Conservation (phyloP, 2,797 vertebrate species). For the Pogoniulus pusillus region DNA sequence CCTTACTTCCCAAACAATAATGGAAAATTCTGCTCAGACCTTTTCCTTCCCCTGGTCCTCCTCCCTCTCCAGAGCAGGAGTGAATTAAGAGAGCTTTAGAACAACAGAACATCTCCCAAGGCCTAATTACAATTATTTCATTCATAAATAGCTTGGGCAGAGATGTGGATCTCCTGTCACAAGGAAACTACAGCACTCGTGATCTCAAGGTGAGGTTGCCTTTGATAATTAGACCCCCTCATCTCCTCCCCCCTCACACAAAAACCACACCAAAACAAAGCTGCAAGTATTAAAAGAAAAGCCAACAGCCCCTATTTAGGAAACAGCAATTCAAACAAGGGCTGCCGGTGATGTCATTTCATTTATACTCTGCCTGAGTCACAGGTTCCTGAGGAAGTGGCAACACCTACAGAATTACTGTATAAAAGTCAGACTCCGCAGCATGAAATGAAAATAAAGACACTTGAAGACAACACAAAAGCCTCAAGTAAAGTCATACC, state of each 20-base stretch:
- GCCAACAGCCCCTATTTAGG: neutral
- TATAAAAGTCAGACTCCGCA: neutral
- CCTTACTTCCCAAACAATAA: neutral
- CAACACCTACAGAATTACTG: constrained; percentile 44
- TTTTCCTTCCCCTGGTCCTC: neutral
- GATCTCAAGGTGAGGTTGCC: neutral
- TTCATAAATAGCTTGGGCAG: neutral
- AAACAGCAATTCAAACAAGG: neutral
- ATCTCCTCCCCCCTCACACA: neutral
- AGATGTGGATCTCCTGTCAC: neutral
- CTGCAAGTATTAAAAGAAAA: neutral
- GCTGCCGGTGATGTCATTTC: constrained; percentile 26
- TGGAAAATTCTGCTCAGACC: neutral
- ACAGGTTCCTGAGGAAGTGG: constrained; percentile 66
- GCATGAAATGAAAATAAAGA: constrained; percentile 13
- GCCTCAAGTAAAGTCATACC: neutral
- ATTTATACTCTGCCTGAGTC: constrained; percentile 28
- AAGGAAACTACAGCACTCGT: neutral
- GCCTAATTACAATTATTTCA: neutral
- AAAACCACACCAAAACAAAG: neutral
- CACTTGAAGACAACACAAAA: neutral
- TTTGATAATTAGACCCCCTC: neutral
- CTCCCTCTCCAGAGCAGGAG: neutral
- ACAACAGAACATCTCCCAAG: neutral
- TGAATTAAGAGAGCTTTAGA: neutral